Percentiles rank a stretch among this genome's conserved stretches.
Evolutionary conservation across 2,797 vertebrate genomes (phyloP).

Genomic region (Platyrinchus mystaceus): DNA sequence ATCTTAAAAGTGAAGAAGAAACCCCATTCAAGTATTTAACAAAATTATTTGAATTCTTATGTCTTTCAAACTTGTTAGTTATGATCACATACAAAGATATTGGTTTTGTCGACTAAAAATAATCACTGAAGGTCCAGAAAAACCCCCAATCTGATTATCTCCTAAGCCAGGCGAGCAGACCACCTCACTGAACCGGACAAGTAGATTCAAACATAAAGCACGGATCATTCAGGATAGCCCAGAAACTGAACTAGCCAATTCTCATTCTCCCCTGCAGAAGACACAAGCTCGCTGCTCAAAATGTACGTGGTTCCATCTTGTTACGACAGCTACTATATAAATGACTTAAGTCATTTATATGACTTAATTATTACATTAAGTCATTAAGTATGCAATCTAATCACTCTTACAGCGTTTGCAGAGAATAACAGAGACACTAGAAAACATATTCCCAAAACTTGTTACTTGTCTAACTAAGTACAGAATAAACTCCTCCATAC

Average conservation of each 20-base stretch:
- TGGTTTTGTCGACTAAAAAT: background rate
- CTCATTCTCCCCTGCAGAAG: background rate
- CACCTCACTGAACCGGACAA: background rate
- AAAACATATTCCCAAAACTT: background rate
- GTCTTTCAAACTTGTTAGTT: background rate
- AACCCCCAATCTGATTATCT: background rate
- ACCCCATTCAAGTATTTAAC: background rate
- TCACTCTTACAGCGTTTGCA: background rate
- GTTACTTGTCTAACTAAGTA: background rate
- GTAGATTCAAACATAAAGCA: background rate
- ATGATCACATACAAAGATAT: fast-evolving
- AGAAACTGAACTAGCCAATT: background rate
- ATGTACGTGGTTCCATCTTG: background rate
- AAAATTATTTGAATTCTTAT: background rate
- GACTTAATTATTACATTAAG: no score
- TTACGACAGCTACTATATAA: background rate
- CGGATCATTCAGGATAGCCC: background rate
- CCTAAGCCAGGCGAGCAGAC: background rate
- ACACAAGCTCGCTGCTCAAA: background rate
- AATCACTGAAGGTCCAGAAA: background rate
- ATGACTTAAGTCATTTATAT: no score
- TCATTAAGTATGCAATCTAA: background rate
- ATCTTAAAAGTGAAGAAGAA: background rate
- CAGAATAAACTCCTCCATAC: fast-evolving
- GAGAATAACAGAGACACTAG: background rate